Base-by-base conservation (phyloP, 2,888 invertebrate genomes). In the Dysmachus trigonus region DNA sequence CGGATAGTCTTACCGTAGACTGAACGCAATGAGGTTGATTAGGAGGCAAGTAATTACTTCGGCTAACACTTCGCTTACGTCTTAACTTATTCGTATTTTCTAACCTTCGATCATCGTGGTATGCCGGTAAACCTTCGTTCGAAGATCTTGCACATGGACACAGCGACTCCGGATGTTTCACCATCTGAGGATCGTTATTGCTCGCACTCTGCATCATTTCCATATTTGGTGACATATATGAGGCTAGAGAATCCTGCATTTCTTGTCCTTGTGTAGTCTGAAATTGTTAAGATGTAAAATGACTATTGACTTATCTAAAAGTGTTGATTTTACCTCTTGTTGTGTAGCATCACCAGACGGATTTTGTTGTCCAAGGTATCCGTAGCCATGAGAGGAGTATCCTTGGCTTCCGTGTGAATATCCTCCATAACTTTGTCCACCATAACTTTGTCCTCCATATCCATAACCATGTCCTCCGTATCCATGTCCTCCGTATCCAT, bases 351-450 rank as follows among this genome's bases (percentile, higher is more conserved):
- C 31, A 22, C 13, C 81, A 30, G 62, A 33, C 22, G 81, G 81
- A 62, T 62, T 82, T 33, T 33, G 53, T 89, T 89, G 90, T 18
- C 90, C 89, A 51, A 89, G 89, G 1, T 89, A 90, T 85, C 89
- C 89, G 3, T 90, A 90, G 85, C 89, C 89, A 3, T 90, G 10
- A 62, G 62, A 62, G 27, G 22, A 62, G 18, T 47, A n/a, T 47
- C 47, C 47, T 5, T 47, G 47, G n/a, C 47, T n/a, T 6, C 47
- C 47, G 47, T 15, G 89, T 4, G 89, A 90, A 1, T 90, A 89
- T 15, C 88, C 87, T 2, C 85, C 51, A n/a, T 77, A 53, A 0
- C 87, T 85, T 27, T 82, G 10, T n/a, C 27, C 18, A 10, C 38
- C 38, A 10, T 38, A 18, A 10, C 38, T 1, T 0, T 38, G 10